Base-by-base conservation (phyloP, 2,113 vertebrate species). In the Seriola rivoliana region DNA sequence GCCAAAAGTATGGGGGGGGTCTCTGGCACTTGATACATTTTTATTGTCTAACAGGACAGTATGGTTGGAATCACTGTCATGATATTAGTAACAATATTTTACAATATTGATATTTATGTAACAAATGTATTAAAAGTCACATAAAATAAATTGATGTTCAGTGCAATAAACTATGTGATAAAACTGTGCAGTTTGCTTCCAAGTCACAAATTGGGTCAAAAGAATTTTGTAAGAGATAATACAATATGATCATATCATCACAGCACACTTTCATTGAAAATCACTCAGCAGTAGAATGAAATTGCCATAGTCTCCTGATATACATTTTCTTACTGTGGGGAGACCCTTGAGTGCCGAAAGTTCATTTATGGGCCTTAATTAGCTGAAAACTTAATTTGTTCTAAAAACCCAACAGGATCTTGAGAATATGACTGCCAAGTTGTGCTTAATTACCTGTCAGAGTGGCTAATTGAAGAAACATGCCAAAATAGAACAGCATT, bases 401-500 rank as follows among this genome's bases (percentile, higher is more conserved):
- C 9, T 63, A 44, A 48, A 46, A 68, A 54, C 3, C 36, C 36
- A 68, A 32, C 29, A 55, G 44, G 17, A 52, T 66, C 42, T 65
- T 52, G 21, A 50, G 21, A 62, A 32, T 29, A 70, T 0, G 7
- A n/a, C 48, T 34, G 64, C 21, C 57, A 54, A 14, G 36, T 48
- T 46, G 10, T 57, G 3, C 42, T 70, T 63, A 70, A 54, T 78
- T 36, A 38, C 9, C 40, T 29, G 19, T 69, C 57, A 75, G 21
- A 50, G 57, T 55, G 25, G 13, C 23, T 10, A 55, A 44, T 38
- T 12, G 23, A 70, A 48, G 21, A 59, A 66, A 14, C 8, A 23
- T 36, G 13, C 50, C 29, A 44, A 75, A 29, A 21, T 29, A 7
- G 55, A 69, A 14, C 21, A 25, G n/a, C 46, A 55, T 67, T 73